These are phyloP conservation scores for Girardinus metallicus DNA, from an alignment of 2,797 vertebrate genomes.

Conservation along the genomic window DNA sequence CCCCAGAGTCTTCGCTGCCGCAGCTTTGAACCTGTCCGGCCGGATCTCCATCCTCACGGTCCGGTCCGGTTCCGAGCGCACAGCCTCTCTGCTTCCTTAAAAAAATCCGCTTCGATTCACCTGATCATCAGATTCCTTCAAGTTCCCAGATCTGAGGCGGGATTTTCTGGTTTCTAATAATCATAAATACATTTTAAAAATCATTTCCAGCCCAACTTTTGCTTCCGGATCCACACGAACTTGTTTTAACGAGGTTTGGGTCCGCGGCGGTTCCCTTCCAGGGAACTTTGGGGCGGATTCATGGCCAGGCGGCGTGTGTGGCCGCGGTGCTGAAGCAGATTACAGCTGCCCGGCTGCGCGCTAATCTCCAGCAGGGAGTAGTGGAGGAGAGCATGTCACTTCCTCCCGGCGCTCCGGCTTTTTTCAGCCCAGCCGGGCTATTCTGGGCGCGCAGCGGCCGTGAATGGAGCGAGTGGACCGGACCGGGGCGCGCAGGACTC, in stretches of 20 bases:
- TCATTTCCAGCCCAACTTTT: slow-evolving; percentile 46
- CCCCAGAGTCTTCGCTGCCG: slow-evolving; percentile 80
- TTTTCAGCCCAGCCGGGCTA: slow-evolving; percentile 59
- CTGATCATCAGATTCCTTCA: slow-evolving; percentile 12
- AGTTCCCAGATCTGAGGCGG: not conserved
- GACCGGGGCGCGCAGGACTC: slow-evolving; percentile 34
- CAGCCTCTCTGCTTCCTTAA: slow-evolving; percentile 50
- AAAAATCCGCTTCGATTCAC: not conserved
- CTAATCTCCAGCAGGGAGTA: slow-evolving; percentile 76
- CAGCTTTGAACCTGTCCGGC: slow-evolving; percentile 82
- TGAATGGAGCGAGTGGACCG: slow-evolving; percentile 60
- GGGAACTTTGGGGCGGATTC: slow-evolving; percentile 59
- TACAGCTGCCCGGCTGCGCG: slow-evolving; percentile 65
- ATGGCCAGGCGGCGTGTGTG: slow-evolving; percentile 66
- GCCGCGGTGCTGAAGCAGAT: slow-evolving; percentile 81
- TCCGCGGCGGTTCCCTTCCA: slow-evolving; percentile 20
- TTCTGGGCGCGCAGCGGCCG: slow-evolving; percentile 60
- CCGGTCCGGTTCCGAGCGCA: slow-evolving; percentile 70
- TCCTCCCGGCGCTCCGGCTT: slow-evolving; percentile 58
- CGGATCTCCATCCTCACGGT: slow-evolving; percentile 83
- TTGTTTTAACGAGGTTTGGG: slow-evolving; percentile 25
- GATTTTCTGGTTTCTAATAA: slow-evolving; percentile 27
- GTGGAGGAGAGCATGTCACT: slow-evolving; percentile 70
- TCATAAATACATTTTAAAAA: not conserved
- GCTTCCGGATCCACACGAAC: slow-evolving; percentile 31